Conservation (phyloP, 35 echinoderm and acorn worm genomes). For the Diadema setosum region DNA sequence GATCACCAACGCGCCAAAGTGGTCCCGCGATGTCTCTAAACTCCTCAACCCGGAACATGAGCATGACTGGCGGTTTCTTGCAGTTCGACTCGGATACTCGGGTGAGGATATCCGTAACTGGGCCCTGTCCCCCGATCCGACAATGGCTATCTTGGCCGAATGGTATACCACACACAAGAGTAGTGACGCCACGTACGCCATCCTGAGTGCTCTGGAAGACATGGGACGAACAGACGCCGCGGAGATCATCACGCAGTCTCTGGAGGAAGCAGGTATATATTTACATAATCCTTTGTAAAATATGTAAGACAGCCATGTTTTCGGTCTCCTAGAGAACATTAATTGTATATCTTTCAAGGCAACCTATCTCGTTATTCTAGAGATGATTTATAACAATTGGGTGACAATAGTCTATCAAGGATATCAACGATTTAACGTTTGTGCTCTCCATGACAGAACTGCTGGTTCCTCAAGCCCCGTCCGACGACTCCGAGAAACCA, state of each 20-base stretch:
- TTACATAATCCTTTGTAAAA: no score
- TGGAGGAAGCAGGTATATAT: constrained; percentile 81
- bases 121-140: constrained; percentile 91
- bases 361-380: no score
- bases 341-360: no score
- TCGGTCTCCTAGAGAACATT: no score
- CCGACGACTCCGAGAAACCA: constrained; percentile 50
- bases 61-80: constrained; percentile 89
- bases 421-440: no score
- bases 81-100: constrained; percentile 76
- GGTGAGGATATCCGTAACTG: constrained; percentile 95
- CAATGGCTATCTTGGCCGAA: constrained; percentile 88
- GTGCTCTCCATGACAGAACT: constrained; percentile 49
- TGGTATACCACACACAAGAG: constrained; percentile 99
- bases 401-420: no score
- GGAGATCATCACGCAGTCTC: constrained; percentile 66
- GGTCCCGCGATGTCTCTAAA: constrained; percentile 92
- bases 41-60: constrained; percentile 84
- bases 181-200: constrained; percentile 92
- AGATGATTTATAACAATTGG: no score
- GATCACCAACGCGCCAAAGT: constrained; percentile 88
- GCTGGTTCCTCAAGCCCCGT: constrained; percentile 55
- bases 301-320: no score
- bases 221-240: constrained; percentile 90
- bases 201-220: constrained; percentile 84